Conservation (phyloP, 1,140 invertebrate genomes). For the Elymnias hypermnestra region DNA sequence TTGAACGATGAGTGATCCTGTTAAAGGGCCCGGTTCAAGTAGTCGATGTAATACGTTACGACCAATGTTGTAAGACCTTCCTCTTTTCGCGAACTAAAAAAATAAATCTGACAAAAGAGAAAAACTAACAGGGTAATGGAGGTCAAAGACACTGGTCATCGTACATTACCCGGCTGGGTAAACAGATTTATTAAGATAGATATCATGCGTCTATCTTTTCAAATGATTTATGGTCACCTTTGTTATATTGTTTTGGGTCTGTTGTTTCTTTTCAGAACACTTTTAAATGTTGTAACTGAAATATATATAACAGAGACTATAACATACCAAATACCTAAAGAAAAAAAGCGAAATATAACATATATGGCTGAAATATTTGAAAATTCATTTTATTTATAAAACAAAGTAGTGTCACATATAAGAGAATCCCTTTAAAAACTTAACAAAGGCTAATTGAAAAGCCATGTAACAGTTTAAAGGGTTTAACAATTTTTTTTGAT, state of each 20-base stretch:
- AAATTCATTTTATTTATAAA: too few relatives aligned
- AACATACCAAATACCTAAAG: too few relatives aligned
- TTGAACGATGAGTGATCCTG: conserved; percentile 29
- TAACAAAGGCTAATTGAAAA: too few relatives aligned
- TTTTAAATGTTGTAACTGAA: not conserved
- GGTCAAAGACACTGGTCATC: conserved; percentile 14
- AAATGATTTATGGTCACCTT: conserved; percentile 4
- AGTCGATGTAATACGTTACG: conserved; percentile 15
- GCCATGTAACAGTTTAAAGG: too few relatives aligned
- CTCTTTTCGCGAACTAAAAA: not conserved
- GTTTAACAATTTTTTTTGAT: too few relatives aligned
- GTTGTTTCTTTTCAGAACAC: not conserved
- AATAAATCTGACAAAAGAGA: conserved; percentile 1
- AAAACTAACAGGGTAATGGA: not conserved
- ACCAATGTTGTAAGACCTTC: conserved; percentile 18
- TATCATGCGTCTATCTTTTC: conserved; percentile 19
- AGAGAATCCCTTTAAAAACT: too few relatives aligned
- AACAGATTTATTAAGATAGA: conserved; percentile 26
- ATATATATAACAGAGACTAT: too few relatives aligned
- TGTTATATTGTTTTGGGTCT: not conserved
- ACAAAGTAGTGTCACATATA: too few relatives aligned
- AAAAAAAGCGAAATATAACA: too few relatives aligned
- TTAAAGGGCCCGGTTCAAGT: conserved; percentile 24
- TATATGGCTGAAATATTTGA: too few relatives aligned
- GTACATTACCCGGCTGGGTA: conserved; percentile 17